phyloP scores from a whole-genome alignment of 2,113 vertebrate species.

The Petrocephalus zakoni region DNA sequence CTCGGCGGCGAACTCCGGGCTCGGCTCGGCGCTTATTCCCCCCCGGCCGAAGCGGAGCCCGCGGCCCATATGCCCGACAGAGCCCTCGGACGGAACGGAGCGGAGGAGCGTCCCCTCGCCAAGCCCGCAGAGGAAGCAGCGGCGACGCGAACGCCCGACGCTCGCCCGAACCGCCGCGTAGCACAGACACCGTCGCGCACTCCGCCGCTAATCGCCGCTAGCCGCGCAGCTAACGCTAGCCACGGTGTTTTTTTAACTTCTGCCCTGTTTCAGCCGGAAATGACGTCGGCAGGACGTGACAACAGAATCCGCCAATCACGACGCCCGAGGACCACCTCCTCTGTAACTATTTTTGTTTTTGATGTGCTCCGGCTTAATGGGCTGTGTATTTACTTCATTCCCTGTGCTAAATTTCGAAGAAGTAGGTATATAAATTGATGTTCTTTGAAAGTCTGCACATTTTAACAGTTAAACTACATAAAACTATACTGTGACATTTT shows the following conservation, averaged over 20 bases:
- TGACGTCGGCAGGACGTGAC: constrained; percentile 34
- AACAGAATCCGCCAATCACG: background rate
- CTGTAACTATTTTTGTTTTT: constrained; percentile 4
- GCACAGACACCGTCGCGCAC: background rate
- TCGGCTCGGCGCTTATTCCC: background rate
- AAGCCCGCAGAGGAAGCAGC: background rate
- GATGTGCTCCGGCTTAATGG: background rate
- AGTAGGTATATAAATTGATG: background rate
- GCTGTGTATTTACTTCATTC: background rate
- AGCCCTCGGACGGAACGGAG: too few species aligned
- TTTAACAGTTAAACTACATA: background rate
- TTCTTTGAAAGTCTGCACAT: background rate
- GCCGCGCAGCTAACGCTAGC: constrained; percentile 46
- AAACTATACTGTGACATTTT: background rate
- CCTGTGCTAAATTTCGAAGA: background rate
- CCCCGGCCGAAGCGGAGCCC: background rate
- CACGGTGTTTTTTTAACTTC: constrained; percentile 50
- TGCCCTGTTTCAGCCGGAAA: constrained; percentile 48
- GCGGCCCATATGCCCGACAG: background rate
- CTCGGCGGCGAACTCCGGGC: background rate
- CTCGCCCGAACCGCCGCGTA: background rate
- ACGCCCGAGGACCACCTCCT: background rate
- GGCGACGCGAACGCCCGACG: background rate
- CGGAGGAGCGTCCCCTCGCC: background rate
- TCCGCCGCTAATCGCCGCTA: background rate